Evolutionary conservation across 2,113 vertebrate genomes (phyloP).

Genomic region (Seriola aureovittata): DNA sequence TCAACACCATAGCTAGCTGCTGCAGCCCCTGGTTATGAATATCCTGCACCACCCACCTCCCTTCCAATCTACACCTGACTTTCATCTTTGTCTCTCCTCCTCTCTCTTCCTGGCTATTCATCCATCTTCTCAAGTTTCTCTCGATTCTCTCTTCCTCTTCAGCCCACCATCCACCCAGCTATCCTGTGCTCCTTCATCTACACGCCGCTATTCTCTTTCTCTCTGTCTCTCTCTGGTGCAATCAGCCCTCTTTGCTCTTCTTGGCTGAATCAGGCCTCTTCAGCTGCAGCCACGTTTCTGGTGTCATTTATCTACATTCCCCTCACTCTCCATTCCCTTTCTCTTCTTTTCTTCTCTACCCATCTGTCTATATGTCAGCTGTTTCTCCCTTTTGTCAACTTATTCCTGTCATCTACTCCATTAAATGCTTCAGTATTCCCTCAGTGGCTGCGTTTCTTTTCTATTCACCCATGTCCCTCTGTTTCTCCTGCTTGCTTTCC

Average conservation of each 20-base stretch:
- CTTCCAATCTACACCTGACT: constrained; percentile 61
- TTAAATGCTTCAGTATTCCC: constrained; percentile 46
- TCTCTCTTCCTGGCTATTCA: constrained; percentile 17
- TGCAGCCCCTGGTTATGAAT: constrained; percentile 51
- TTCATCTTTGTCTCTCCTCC: constrained; percentile 55
- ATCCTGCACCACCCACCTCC: constrained; percentile 51
- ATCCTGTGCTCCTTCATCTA: constrained; percentile 44
- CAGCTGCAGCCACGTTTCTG: constrained; percentile 41
- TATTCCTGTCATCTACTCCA: constrained; percentile 53
- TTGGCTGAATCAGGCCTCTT: constrained; percentile 47
- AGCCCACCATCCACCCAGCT: constrained; percentile 20
- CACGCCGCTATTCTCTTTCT: constrained; percentile 38
- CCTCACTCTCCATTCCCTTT: constrained; percentile 47
- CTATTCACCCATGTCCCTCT: constrained; percentile 22
- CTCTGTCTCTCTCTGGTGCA: constrained; percentile 47
- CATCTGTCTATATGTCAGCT: constrained; percentile 43
- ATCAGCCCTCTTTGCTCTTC: constrained; percentile 56
- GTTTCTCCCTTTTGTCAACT: constrained; percentile 44
- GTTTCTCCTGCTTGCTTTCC: constrained; percentile 19
- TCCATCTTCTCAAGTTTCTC: constrained; percentile 14
- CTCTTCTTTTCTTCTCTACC: constrained; percentile 25
- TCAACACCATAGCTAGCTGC: constrained; percentile 27
- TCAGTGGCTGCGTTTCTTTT: constrained; percentile 8
- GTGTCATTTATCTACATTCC: constrained; percentile 59
- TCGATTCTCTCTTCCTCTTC: constrained; percentile 16